Percentiles rank a stretch among this genome's conserved stretches.
Conservation (phyloP, 2,888 invertebrate species). For the Aphodius sticticus region DNA sequence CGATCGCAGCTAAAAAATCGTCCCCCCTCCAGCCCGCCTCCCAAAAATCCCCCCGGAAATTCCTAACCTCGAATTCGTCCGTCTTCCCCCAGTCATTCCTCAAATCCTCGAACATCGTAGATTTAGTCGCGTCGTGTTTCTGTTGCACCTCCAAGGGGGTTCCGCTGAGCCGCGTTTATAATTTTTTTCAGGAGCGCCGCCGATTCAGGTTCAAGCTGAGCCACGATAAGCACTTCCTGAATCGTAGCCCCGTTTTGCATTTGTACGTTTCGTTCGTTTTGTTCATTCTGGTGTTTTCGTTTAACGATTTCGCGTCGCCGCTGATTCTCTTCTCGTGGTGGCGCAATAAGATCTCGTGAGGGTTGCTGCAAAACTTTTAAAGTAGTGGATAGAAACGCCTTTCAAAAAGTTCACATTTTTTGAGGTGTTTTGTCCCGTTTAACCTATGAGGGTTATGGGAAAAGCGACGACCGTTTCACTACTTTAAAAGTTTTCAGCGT, state of each 20-base stretch:
- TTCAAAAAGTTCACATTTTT: neutral
- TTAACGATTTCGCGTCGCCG: constrained; percentile 60
- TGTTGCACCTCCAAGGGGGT: neutral
- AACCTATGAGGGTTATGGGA: constrained; percentile 59
- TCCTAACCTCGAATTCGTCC: constrained; percentile 33
- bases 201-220: neutral
- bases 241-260: constrained; percentile 62
- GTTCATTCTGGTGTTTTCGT: constrained; percentile 47
- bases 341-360: constrained; percentile 73
- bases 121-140: constrained; percentile 4
- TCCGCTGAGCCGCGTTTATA: constrained; percentile 17
- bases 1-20: constrained; percentile 55
- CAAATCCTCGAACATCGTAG: constrained; percentile 4
- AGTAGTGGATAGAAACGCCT: constrained; percentile 48
- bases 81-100: constrained; percentile 25
- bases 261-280: constrained; percentile 37
- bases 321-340: constrained; percentile 70
- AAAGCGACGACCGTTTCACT: constrained; percentile 41
- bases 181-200: constrained; percentile 19
- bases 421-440: constrained; percentile 45
- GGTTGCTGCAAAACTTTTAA: constrained; percentile 51
- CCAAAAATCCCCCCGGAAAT: constrained; percentile 33
- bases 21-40: constrained; percentile 41
- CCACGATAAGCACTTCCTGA: constrained; percentile 44
- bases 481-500: constrained; percentile 43